Evolutionary conservation across 2,797 vertebrate species (phyloP).

Genomic region (Champsocephalus esox): DNA sequence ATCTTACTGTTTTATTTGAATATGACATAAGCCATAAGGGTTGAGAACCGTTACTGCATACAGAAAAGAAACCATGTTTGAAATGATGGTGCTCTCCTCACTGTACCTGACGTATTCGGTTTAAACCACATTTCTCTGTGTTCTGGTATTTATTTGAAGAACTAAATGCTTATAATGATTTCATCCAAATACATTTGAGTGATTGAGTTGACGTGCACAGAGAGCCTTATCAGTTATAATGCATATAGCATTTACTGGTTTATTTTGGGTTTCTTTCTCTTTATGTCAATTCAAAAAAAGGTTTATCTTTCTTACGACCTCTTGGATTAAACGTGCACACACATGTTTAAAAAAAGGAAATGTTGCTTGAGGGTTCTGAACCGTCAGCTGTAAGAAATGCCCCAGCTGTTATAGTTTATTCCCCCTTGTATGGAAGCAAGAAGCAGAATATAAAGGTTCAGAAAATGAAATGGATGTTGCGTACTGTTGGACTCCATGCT

Average conservation of each 20-base stretch:
- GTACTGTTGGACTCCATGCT: conserved; percentile 3
- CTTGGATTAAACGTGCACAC: conserved; percentile 24
- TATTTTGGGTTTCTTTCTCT: conserved; percentile 24
- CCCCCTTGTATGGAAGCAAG: neutral
- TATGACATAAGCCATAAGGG: neutral
- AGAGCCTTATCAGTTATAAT: conserved; percentile 64
- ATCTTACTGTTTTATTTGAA: neutral
- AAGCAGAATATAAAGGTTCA: neutral
- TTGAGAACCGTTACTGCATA: neutral
- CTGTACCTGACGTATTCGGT: neutral
- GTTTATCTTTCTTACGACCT: conserved; percentile 28
- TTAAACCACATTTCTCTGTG: neutral
- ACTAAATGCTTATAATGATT: conserved; percentile 28
- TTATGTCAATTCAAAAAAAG: conserved; percentile 7
- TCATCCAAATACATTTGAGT: conserved; percentile 8
- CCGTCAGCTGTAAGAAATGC: conserved; percentile 18
- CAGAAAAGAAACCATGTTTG: neutral
- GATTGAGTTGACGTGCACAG: conserved; percentile 45
- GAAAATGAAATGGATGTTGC: neutral
- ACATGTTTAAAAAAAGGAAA: neutral
- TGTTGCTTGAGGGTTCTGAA: neutral
- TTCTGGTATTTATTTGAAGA: conserved; percentile 34
- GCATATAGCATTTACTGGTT: conserved; percentile 17
- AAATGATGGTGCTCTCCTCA: conserved; percentile 17
- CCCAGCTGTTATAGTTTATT: neutral